Conservation (phyloP, 1,140 invertebrate species). For the Drosophila melanica region DNA sequence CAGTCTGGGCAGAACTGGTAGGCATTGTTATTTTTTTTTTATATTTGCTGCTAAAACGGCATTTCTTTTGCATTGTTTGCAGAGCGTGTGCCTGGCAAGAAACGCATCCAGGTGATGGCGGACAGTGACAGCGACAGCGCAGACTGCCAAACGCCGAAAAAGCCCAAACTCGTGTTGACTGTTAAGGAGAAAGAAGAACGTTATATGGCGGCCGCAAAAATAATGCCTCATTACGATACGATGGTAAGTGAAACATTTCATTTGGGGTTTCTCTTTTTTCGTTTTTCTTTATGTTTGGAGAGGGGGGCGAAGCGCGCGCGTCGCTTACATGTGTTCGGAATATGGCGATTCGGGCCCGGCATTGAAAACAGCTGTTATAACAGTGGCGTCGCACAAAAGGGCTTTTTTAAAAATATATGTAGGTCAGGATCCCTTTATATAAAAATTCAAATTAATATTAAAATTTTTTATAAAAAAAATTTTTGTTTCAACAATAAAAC, state of each 20-base stretch:
- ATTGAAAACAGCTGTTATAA: conserved; percentile 62
- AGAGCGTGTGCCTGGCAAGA: conserved; percentile 81
- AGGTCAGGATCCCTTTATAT: neutral
- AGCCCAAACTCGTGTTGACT: conserved; percentile 64
- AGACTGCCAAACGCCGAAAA: conserved; percentile 66
- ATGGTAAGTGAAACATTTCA: conserved; percentile 63
- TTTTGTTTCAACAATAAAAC: no score
- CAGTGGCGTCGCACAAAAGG: conserved; percentile 41
- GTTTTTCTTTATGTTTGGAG: neutral
- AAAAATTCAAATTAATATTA: neutral
- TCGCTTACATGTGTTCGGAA: conserved; percentile 52
- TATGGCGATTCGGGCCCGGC: conserved; percentile 65
- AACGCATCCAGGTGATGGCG: conserved; percentile 76
- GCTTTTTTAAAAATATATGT: neutral
- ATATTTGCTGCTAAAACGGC: neutral
- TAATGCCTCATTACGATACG: conserved; percentile 77
- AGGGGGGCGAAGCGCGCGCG: conserved; percentile 28
- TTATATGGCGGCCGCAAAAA: conserved; percentile 76
- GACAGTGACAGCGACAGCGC: conserved; percentile 79
- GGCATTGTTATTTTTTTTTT: conserved; percentile 29
- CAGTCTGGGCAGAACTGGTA: conserved; percentile 66
- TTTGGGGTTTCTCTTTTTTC: conserved; percentile 1
- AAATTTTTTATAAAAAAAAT: neutral
- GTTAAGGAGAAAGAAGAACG: conserved; percentile 81
- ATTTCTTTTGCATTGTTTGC: conserved; percentile 26